A percentile compares a stretch with the other conserved stretches of the same genome.
Conservation (phyloP, 2,888 invertebrate species). For the Callosobruchus maculatus region DNA sequence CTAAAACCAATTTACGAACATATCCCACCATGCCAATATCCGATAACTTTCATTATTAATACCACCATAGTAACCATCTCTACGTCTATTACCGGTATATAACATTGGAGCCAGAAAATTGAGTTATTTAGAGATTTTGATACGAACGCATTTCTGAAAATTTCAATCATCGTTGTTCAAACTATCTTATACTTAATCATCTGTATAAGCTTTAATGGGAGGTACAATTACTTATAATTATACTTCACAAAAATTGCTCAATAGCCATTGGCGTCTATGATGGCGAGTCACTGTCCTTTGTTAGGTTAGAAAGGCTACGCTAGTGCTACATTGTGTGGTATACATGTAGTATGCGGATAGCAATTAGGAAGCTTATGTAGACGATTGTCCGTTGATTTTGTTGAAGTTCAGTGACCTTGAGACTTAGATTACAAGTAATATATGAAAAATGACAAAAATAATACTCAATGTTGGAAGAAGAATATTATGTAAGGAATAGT, state of each 20-base stretch:
- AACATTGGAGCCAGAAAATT: background rate
- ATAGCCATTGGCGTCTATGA: background rate
- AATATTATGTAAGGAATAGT: too few species aligned
- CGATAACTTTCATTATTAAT: background rate
- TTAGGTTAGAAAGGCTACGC: too few species aligned
- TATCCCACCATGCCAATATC: background rate
- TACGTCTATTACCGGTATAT: background rate
- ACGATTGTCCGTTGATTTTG: too few species aligned
- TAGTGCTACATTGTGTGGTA: too few species aligned
- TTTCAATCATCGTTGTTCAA: background rate
- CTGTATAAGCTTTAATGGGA: background rate
- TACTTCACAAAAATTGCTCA: background rate
- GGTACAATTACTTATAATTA: background rate
- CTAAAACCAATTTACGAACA: background rate
- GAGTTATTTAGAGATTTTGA: background rate
- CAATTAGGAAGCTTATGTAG: too few species aligned
- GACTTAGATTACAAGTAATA: too few species aligned
- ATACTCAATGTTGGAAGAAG: too few species aligned
- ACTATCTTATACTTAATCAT: background rate
- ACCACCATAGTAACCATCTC: background rate
- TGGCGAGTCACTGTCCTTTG: background rate
- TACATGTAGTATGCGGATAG: too few species aligned
- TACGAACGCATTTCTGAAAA: background rate
- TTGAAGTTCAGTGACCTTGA: too few species aligned
- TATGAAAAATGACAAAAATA: too few species aligned